These are phyloP conservation scores for Neelides sp. DNA, from an alignment of 1,140 invertebrate genomes.

Conservation along the genomic window DNA sequence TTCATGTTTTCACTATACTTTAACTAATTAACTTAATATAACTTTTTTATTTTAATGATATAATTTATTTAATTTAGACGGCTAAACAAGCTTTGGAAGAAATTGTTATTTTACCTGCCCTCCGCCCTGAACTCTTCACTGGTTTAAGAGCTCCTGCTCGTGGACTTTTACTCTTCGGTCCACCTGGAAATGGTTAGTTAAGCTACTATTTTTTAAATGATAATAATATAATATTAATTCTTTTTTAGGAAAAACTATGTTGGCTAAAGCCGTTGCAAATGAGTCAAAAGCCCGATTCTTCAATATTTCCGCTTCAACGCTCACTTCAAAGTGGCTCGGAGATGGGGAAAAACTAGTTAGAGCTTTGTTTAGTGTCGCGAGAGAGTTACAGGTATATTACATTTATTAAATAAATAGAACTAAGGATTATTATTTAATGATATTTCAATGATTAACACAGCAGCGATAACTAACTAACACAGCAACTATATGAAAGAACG, in stretches of 20 bases:
- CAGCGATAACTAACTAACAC: no score
- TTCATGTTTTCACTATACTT: background rate
- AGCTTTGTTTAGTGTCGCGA: conserved; percentile 84
- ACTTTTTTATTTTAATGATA: conserved; percentile 4
- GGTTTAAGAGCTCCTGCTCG: conserved; percentile 79
- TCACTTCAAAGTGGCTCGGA: conserved; percentile 88
- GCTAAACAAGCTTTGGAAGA: conserved; percentile 93
- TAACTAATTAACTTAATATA: background rate
- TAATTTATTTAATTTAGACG: conserved; percentile 40
- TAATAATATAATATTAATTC: conserved; percentile 37
- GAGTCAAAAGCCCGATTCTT: conserved; percentile 89
- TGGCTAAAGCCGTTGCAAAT: conserved; percentile 79
- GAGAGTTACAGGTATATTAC: conserved; percentile 73
- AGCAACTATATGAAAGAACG: no score
- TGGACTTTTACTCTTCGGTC: conserved; percentile 84
- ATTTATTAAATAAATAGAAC: no score
- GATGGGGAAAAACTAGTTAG: conserved; percentile 96
- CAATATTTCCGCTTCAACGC: conserved; percentile 86
- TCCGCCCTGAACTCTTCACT: conserved; percentile 90
- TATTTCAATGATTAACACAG: no score
- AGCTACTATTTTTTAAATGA: background rate
- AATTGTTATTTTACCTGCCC: conserved; percentile 88
- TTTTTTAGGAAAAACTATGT: conserved; percentile 65
- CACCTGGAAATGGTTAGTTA: conserved; percentile 43
- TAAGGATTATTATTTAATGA: no score